Conservation (phyloP, 2,113 vertebrate species). For the Polyodon spathula region DNA sequence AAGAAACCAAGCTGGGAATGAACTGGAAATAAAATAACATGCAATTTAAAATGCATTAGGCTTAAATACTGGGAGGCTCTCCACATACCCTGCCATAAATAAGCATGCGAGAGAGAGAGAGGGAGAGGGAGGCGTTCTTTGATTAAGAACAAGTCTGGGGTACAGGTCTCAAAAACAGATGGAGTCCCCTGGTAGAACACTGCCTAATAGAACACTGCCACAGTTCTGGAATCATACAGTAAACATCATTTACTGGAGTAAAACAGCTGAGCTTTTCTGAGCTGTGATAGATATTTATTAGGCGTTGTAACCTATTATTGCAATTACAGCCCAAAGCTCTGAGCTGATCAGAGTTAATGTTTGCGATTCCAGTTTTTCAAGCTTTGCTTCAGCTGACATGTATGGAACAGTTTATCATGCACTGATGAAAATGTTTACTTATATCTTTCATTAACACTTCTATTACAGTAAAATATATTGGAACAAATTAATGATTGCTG, state of each 20-base stretch:
- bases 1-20: not conserved
- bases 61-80: not conserved
- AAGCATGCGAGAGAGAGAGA: too few species aligned
- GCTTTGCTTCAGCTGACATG: conserved; percentile 1
- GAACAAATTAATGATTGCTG: not conserved
- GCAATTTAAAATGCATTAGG: conserved; percentile 5
- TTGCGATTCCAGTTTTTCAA: conserved; percentile 18
- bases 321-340: conserved; percentile 21
- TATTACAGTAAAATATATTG: not conserved
- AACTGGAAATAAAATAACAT: not conserved
- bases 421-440: not conserved
- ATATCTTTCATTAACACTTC: too few species aligned
- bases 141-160: not conserved
- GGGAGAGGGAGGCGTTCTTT: not conserved
- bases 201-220: not conserved
- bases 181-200: not conserved
- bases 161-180: not conserved
- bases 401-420: too few species aligned
- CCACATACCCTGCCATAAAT: not conserved
- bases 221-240: not conserved
- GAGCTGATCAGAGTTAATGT: too few species aligned
- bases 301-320: conserved; percentile 23
- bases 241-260: not conserved
- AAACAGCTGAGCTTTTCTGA: conserved; percentile 1
- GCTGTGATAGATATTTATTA: too few species aligned